Evolutionary conservation across 1,140 invertebrate species (phyloP).

Genomic region (Heliconius nattereri): DNA sequence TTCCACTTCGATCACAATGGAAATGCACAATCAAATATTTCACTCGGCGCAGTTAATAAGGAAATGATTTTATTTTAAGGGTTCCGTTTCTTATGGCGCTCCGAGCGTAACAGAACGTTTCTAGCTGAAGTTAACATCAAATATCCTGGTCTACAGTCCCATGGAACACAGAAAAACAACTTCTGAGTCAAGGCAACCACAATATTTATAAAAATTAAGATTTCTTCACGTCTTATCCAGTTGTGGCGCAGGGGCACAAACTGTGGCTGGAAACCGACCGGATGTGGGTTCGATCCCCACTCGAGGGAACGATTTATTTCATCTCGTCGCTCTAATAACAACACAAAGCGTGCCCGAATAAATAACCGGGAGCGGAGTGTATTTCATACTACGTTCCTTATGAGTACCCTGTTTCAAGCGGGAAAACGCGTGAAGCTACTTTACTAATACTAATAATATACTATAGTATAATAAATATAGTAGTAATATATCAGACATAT

Average conservation of each 20-base stretch:
- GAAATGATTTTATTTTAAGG: constrained; percentile 22
- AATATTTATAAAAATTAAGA: background rate
- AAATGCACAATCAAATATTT: constrained; percentile 30
- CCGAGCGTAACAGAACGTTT: no score
- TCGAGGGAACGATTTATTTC: no score
- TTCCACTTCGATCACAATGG: constrained; percentile 17
- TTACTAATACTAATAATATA: constrained; percentile 5
- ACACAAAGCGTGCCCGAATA: no score
- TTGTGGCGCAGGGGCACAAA: no score
- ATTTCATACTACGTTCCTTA: no score
- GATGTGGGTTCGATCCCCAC: no score
- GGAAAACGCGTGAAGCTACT: no score
- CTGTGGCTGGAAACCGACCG: no score
- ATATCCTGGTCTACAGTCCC: background rate
- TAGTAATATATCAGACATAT: background rate
- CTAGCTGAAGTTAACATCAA: background rate
- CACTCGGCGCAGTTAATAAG: constrained; percentile 14
- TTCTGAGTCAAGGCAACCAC: background rate
- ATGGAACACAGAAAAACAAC: background rate
- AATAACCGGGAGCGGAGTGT: no score
- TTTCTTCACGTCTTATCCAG: no score
- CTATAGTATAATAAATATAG: background rate
- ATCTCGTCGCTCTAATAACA: no score
- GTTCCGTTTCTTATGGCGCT: background rate
- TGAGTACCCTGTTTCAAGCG: no score